phyloP scores from a whole-genome alignment of 2,113 vertebrate species.

The Tapirus terrestris region DNA sequence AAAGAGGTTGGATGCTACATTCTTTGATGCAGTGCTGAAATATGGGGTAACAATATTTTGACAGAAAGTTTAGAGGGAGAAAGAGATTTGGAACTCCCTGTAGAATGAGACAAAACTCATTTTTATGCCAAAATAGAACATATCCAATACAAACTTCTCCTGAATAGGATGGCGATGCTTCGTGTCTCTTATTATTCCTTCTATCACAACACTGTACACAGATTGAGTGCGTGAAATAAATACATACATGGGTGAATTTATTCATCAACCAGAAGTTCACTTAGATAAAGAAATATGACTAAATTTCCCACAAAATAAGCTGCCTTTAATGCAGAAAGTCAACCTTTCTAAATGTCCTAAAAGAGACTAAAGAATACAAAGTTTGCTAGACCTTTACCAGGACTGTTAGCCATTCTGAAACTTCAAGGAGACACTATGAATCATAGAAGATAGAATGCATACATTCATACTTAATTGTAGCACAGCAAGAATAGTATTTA shows the following conservation, averaged over 20 bases:
- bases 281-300: neutral
- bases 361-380: neutral
- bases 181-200: neutral
- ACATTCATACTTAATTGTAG: neutral
- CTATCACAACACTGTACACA: neutral
- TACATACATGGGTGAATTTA: neutral
- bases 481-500: neutral
- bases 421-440: neutral
- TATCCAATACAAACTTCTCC: neutral
- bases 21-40: neutral
- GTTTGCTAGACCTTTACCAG: neutral
- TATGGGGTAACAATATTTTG: neutral
- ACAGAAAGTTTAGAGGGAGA: neutral
- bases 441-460: neutral
- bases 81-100: neutral
- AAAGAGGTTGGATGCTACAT: neutral
- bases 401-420: neutral
- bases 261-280: neutral
- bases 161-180: neutral
- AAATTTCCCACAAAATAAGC: neutral
- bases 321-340: neutral
- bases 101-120: neutral
- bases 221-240: neutral
- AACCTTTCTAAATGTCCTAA: neutral
- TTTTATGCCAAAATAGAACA: neutral